phyloP scores from a whole-genome alignment of 2,888 invertebrate species.

The Troglohyphantes excavatus region DNA sequence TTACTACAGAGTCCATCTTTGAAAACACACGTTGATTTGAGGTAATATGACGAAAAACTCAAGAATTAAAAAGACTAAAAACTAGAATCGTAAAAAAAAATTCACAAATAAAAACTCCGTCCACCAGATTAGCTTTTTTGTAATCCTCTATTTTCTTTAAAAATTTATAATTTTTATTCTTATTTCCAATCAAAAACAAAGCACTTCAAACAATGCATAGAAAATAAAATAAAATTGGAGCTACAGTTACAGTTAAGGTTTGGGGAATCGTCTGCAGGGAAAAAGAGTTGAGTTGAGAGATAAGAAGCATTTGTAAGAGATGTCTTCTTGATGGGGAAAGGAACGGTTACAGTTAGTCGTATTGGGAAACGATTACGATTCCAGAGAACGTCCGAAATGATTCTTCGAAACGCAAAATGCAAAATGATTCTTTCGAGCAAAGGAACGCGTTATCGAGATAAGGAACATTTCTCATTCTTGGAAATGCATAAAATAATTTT shows the following conservation, averaged over 20 bases:
- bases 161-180: no score
- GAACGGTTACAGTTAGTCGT: constrained; percentile 15
- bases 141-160: no score
- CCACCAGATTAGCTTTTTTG: neutral
- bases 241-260: neutral
- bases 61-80: neutral
- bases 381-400: neutral
- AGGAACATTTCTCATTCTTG: neutral
- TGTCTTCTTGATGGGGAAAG: constrained; percentile 14
- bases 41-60: neutral
- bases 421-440: neutral
- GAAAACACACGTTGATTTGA: neutral
- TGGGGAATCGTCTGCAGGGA: neutral
- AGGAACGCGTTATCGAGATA: neutral
- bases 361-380: constrained; percentile 61
- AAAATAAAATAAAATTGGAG: neutral
- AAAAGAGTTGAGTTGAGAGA: neutral
- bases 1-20: neutral
- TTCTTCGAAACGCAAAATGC: constrained; percentile 9
- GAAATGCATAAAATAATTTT: neutral
- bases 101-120: neutral
- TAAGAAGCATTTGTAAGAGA: constrained; percentile 13
- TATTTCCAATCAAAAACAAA: neutral
- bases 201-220: neutral
- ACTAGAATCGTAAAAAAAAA: no score